Conservation (phyloP, 1,140 invertebrate species). For the Coptotermes formosanus region DNA sequence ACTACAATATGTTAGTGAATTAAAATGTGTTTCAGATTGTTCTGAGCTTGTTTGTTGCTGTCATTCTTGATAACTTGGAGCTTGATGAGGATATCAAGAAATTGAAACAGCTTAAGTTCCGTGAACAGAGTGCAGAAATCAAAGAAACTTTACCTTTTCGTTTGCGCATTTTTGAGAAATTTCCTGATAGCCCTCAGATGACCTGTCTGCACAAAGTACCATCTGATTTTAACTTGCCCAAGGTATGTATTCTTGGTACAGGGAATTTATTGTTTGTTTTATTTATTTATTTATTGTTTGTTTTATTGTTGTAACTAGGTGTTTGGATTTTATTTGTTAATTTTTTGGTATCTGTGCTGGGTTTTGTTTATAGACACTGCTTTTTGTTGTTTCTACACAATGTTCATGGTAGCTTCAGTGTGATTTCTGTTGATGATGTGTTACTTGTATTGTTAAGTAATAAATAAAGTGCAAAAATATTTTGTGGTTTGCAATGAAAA, state of each 20-base stretch:
- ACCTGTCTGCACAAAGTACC: slow-evolving; percentile 92
- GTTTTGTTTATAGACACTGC: neutral
- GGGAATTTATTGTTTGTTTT: neutral
- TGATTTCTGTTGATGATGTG: too few relatives aligned
- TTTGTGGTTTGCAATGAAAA: too few relatives aligned
- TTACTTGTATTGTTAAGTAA: too few relatives aligned
- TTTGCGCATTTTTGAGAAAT: slow-evolving; percentile 96
- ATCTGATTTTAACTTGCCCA: slow-evolving; percentile 93
- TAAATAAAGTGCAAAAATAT: too few relatives aligned
- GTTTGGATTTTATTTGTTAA: slow-evolving; percentile 11
- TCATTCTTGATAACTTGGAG: slow-evolving; percentile 99
- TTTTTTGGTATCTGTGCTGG: slow-evolving; percentile 15
- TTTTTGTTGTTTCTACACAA: too few relatives aligned
- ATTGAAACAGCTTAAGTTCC: slow-evolving; percentile 93
- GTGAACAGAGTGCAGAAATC: slow-evolving; percentile 97
- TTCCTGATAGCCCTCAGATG: slow-evolving; percentile 99
- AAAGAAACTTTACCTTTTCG: slow-evolving; percentile 94
- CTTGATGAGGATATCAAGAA: slow-evolving; percentile 99
- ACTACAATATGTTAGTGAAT: slow-evolving; percentile 33
- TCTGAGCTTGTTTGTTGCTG: slow-evolving; percentile 98
- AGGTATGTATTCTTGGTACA: slow-evolving; percentile 56
- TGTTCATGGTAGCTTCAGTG: too few relatives aligned
- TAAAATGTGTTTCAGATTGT: slow-evolving; percentile 75
- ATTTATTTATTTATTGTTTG: slow-evolving; percentile 6
- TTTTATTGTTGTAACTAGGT: slow-evolving; percentile 23